Evolutionary conservation across 2,888 invertebrate species (phyloP).

Genomic region (Lingula anatina): DNA sequence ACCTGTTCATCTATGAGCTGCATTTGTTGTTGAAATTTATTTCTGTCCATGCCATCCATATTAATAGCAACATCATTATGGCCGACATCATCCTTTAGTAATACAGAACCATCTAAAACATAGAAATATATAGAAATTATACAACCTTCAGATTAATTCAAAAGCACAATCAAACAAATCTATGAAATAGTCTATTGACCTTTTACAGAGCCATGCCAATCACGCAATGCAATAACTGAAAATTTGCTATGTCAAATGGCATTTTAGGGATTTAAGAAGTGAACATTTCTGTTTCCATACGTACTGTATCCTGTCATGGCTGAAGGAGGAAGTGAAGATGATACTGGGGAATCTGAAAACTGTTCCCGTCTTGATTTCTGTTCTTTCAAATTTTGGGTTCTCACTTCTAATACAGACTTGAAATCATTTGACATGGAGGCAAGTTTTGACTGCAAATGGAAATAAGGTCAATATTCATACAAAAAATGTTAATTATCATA

Average conservation of each 20-base stretch:
- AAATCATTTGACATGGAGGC: slow-evolving; percentile 97
- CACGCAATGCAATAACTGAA: too few species aligned
- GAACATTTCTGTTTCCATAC: too few species aligned
- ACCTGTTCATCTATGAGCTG: slow-evolving; percentile 76
- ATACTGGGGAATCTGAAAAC: slow-evolving; percentile 54
- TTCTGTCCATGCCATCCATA: slow-evolving; percentile 64
- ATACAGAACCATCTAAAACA: slow-evolving; percentile 55
- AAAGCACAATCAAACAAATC: too few species aligned
- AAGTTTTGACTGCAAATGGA: slow-evolving; percentile 66
- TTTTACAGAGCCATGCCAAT: too few species aligned
- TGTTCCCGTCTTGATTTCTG: slow-evolving; percentile 91
- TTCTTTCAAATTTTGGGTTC: slow-evolving; percentile 93
- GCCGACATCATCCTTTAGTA: slow-evolving; percentile 54
- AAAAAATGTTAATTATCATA: slow-evolving; percentile 3
- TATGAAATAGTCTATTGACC: too few species aligned
- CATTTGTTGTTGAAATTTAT: slow-evolving; percentile 58
- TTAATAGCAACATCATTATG: slow-evolving; percentile 78
- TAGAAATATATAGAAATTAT: slow-evolving; percentile 3
- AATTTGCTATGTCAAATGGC: too few species aligned
- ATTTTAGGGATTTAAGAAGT: too few species aligned
- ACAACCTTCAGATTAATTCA: too few species aligned
- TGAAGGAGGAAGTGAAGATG: slow-evolving; percentile 48
- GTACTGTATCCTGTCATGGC: slow-evolving; percentile 48
- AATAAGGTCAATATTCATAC: not conserved
- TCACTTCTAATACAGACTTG: slow-evolving; percentile 92